These are phyloP conservation scores for Meloidogyne chitwoodi DNA, from an alignment of 1,140 invertebrate genomes.

Conservation along the genomic window DNA sequence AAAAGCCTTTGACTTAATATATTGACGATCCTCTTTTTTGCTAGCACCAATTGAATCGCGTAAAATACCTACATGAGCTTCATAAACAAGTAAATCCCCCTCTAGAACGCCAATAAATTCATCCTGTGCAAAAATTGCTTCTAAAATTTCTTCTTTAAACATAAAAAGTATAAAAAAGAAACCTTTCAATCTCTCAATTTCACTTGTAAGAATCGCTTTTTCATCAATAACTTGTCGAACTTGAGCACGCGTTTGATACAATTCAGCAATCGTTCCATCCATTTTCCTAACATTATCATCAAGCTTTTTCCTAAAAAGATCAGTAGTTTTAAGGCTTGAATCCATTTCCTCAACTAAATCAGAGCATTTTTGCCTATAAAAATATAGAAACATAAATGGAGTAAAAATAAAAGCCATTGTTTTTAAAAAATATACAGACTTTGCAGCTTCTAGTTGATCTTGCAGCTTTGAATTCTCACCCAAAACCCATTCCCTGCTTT, in stretches of 20 bases:
- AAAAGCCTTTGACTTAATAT: conserved; percentile 54
- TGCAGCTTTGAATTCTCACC: conserved; percentile 47
- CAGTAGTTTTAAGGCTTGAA: conserved; percentile 22
- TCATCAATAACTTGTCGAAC: conserved; percentile 46
- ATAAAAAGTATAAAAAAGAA: conserved; percentile 8
- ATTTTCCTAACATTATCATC: conserved; percentile 34
- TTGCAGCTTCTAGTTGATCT: conserved; percentile 42
- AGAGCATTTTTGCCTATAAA: conserved; percentile 41
- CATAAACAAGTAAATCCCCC: conserved; percentile 55
- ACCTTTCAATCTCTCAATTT: conserved; percentile 55
- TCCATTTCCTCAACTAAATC: conserved; percentile 52
- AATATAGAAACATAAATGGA: neutral
- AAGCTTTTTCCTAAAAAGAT: conserved; percentile 29
- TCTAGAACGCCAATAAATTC: conserved; percentile 53
- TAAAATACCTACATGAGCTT: conserved; percentile 54
- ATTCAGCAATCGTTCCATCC: conserved; percentile 41
- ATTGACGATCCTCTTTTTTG: conserved; percentile 47
- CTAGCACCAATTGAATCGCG: conserved; percentile 51
- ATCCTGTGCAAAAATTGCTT: conserved; percentile 55
- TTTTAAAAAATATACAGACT: conserved; percentile 15
- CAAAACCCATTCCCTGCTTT: conserved; percentile 50
- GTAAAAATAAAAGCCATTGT: neutral
- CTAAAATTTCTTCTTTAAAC: conserved; percentile 23
- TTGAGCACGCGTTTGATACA: conserved; percentile 36
- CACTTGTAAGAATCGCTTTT: conserved; percentile 38